Evolutionary conservation across 2,888 invertebrate species (phyloP).

Genomic region (Limnephilus marmoratus): DNA sequence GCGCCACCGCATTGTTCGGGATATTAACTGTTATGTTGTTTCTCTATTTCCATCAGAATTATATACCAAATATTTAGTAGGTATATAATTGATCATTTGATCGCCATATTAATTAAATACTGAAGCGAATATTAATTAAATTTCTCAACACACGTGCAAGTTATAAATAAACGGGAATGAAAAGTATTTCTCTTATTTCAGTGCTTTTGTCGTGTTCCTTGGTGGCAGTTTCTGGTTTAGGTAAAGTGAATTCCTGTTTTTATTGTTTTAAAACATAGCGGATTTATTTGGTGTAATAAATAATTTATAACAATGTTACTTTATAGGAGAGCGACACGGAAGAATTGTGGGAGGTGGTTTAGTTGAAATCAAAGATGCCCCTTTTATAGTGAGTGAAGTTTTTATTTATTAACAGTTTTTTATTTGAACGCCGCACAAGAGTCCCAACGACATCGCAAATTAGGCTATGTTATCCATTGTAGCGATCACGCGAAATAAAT

Average conservation of each 20-base stretch:
- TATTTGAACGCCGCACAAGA: too few species aligned
- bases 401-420: not conserved
- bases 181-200: not conserved
- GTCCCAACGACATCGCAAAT: too few species aligned
- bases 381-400: conserved; percentile 67
- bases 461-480: too few species aligned
- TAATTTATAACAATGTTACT: not conserved
- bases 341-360: conserved; percentile 69
- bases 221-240: not conserved
- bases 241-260: not conserved
- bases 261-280: not conserved
- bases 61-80: not conserved
- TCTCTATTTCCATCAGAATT: not conserved
- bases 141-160: too few species aligned
- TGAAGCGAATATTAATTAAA: too few species aligned
- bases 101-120: not conserved
- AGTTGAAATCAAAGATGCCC: conserved; percentile 68
- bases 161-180: not conserved
- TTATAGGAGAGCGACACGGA: conserved; percentile 61
- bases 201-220: not conserved
- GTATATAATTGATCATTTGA: not conserved
- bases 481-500: too few species aligned
- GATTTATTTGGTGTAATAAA: not conserved
- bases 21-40: not conserved
- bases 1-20: not conserved